Conservation (phyloP, 2,797 vertebrate genomes). For the Tokudaia muenninki region DNA sequence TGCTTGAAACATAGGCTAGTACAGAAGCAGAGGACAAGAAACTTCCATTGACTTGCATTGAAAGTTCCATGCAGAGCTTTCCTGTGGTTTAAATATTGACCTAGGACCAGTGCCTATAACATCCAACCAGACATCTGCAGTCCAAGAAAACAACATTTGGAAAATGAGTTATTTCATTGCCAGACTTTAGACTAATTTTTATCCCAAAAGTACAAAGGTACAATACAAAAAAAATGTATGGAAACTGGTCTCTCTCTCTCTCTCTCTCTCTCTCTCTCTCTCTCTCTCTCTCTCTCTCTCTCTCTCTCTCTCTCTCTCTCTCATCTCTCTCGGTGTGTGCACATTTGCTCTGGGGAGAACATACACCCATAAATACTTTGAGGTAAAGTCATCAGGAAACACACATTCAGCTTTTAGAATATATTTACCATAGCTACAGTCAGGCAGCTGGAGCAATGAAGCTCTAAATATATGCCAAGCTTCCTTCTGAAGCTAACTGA, state of each 20-base stretch:
- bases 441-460: not conserved
- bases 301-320: not conserved
- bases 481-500: conserved; percentile 31
- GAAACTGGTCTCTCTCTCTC: not conserved
- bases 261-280: not conserved
- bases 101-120: conserved; percentile 72
- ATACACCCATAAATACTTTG: conserved; percentile 39
- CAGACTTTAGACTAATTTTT: conserved; percentile 56
- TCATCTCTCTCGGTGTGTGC: not conserved
- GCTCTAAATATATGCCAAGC: not conserved
- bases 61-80: conserved; percentile 62
- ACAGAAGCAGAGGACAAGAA: conserved; percentile 66
- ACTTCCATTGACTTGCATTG: conserved; percentile 57
- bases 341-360: not conserved
- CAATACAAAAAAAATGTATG: conserved; percentile 4
- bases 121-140: conserved; percentile 63
- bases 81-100: conserved; percentile 78
- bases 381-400: conserved; percentile 43
- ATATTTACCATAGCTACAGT: not conserved
- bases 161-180: conserved; percentile 53
- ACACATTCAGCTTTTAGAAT: conserved; percentile 39
- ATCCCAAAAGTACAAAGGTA: conserved; percentile 45
- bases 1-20: conserved; percentile 58
- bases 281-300: not conserved
- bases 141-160: conserved; percentile 31